Evolutionary conservation across 1,140 invertebrate species (phyloP), one percentile per base, ranked within the genome.

Genomic region (Globodera ellingtonae): DNA sequence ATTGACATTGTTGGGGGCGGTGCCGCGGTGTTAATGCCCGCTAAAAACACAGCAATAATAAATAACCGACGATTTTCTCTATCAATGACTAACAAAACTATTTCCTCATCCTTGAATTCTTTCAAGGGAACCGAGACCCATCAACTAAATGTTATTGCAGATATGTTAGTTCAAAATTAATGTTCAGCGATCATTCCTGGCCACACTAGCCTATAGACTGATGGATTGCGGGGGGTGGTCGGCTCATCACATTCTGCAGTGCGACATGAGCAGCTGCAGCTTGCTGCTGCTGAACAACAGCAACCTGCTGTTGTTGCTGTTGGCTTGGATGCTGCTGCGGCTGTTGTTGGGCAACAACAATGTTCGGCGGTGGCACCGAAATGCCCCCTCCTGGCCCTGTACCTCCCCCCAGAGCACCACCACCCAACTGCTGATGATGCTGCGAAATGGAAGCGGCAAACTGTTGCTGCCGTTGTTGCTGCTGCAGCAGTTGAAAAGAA

Each of bases 1-100:
- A 71, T 79, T 47, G 46, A 62, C 81, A 67, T 59, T 66, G 56
- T 44, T 21, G 56, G 52, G 59, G 81, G 81, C 50, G 81, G 81
- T 10, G 70, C 70, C 35, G 75, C 75, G 47, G 56, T 77, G 73
- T 50, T 75, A 52, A 77, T 21, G 50, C 56, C 62, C 15, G 50
- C 75, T 77, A 35, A 46, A 24, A 77, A 77, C 35, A 69, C 13
- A 66, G 10, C 10, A 44, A 62, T 35, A 35, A 52, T 18, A 48
- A 18, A 52, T 74, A 52, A n/a, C 8, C 0, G 8, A 24, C 24
- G 1, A 24, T 24, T 24, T 35, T 35, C 3, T 35, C 35, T 72
- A 24, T 47, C n/a, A 21, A 3, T 15, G 21, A 18, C 8, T 21
- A 21, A 65, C 13, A 65, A 65, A 65, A 21, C 59, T 13, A 21